Conservation (phyloP, 2,113 vertebrate genomes). For the Hemiscyllium ocellatum region DNA sequence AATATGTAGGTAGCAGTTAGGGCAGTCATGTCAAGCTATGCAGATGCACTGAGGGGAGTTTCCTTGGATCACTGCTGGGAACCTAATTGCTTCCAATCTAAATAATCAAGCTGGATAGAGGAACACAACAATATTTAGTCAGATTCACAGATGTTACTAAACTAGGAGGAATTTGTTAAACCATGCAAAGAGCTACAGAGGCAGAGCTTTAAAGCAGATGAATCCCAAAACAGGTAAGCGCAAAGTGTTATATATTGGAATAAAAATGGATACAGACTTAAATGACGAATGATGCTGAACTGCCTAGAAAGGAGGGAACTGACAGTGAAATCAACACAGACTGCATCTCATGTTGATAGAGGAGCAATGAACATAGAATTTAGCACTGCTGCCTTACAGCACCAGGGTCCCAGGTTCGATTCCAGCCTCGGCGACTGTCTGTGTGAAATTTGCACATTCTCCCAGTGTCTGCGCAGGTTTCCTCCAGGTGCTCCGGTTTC, state of each 20-base stretch:
- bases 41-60: not conserved
- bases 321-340: not conserved
- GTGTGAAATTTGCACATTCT: too few relatives aligned
- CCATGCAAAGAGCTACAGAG: not conserved
- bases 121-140: not conserved
- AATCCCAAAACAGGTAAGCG: not conserved
- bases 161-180: not conserved
- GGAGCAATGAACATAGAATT: not conserved
- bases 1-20: not conserved
- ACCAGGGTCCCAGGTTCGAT: too few relatives aligned
- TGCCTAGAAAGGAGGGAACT: not conserved
- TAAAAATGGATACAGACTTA: not conserved
- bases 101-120: not conserved
- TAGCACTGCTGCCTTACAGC: too few relatives aligned
- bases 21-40: not conserved
- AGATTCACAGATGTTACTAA: not conserved
- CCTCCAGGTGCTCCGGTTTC: too few relatives aligned
- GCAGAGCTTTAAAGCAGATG: not conserved
- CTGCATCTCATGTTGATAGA: not conserved
- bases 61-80: not conserved
- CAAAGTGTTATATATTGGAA: not conserved
- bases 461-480: too few relatives aligned
- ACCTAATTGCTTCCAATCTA: not conserved
- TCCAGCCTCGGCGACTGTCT: too few relatives aligned
- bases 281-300: not conserved